Evolutionary conservation across 2,797 vertebrate species (phyloP), one percentile per base, ranked within the genome.

Genomic region (Coregonus suidteri): DNA sequence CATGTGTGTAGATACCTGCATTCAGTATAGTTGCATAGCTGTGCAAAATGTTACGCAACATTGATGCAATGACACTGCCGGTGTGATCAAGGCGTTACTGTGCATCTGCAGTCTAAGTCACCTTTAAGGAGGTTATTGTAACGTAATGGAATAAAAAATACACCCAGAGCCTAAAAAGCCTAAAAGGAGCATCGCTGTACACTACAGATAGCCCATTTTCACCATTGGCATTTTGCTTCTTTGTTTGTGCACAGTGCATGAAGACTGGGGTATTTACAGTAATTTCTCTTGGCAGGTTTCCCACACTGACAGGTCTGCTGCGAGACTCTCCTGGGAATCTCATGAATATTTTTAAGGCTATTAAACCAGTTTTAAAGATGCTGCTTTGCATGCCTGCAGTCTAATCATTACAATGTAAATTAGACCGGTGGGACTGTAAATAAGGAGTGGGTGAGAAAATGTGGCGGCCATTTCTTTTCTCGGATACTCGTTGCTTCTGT

Each of bases 351-450:
- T 90, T 89, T 85, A 76, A 78, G 72, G 78, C 85, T 87, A 88
- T 90, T 91, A 90, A 89, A 85, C 62, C 82, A 74, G 82, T 90
- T 90, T 87, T 68, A 81, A 84, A 87, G 89, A 79, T 83, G 82
- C 87, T 89, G 81, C 83, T 91, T 87, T 87, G 85, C 86, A 89
- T 89, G 86, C 89, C 88, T 86, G 81, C 84, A 80, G 79, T 84
- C 78, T 88, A 87, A 90, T 91, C 87, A 91, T 91, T 88, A 90
- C 82, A 83, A 92, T 90, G 89, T 85, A 90, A 92, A 92, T 91
- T 79, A 88, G 88, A 88, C 78, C 68, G 74, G 75, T 78, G 82
- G 86, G 78, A 87, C 81, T 88, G 87, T 89, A 91, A 93, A 92
- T 90, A 91, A 90, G 88, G 87, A 90, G 83, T 81, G 83, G 82